Conservation (phyloP, 1,140 invertebrate genomes). For the Nixonia krombeini region DNA sequence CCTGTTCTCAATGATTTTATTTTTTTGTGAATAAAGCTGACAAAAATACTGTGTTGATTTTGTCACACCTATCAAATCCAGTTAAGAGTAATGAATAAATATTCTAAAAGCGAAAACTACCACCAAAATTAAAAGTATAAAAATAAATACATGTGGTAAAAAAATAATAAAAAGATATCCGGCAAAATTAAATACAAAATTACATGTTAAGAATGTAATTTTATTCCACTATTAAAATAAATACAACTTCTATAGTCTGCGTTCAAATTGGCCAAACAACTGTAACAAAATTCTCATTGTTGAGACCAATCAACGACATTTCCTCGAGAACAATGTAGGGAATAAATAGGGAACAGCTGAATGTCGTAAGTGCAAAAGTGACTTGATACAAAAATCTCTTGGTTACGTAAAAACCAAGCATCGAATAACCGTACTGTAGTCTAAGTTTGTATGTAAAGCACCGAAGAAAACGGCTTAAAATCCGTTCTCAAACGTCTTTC, state of each 20-base stretch:
- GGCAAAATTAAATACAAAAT: background rate
- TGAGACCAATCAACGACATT: no score
- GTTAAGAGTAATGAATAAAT: no score
- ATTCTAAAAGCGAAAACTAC: no score
- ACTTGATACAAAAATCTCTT: conserved; percentile 16
- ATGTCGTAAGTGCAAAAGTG: conserved; percentile 12
- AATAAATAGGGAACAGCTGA: conserved; percentile 9
- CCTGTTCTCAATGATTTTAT: no score
- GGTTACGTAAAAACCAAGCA: conserved; percentile 13
- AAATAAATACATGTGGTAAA: background rate
- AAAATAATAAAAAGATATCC: background rate
- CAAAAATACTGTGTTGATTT: no score
- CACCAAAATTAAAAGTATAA: no score
- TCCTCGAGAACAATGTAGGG: background rate
- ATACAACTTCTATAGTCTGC: no score
- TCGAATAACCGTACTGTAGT: conserved; percentile 7
- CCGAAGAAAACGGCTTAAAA: background rate
- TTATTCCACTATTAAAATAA: no score
- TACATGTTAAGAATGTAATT: background rate
- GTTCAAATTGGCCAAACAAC: no score
- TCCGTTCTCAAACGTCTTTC: background rate
- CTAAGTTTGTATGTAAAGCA: conserved; percentile 8
- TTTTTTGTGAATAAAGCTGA: no score
- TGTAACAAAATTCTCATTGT: no score
- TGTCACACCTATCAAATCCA: no score